Conservation (phyloP, 2,888 invertebrate genomes). For the Allacma fusca region DNA sequence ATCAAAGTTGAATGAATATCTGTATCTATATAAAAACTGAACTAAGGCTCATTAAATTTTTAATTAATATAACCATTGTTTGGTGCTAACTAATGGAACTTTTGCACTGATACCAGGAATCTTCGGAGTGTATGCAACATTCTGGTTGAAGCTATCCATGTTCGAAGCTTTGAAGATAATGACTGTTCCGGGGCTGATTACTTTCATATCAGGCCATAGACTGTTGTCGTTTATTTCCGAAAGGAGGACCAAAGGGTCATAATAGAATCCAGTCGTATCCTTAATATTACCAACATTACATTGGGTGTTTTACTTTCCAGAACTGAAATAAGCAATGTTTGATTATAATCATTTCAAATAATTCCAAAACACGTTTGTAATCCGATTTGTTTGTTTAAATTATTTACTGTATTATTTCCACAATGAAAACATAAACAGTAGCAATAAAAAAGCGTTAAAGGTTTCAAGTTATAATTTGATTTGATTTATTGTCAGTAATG, state of each 20-base stretch:
- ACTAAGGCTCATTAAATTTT: background rate
- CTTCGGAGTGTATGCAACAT: conserved; percentile 84
- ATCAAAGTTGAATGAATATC: conserved; percentile 26
- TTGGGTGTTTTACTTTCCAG: too few species aligned
- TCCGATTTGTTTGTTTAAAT: too few species aligned
- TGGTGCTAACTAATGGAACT: conserved; percentile 32
- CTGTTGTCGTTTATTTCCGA: conserved; percentile 82
- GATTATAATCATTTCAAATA: too few species aligned
- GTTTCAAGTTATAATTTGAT: too few species aligned
- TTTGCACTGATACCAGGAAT: conserved; percentile 82
- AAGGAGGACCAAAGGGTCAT: conserved; percentile 52
- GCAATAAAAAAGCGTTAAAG: too few species aligned
- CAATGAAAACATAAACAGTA: too few species aligned
- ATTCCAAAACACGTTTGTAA: too few species aligned
- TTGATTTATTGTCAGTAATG: too few species aligned
- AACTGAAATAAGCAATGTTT: too few species aligned
- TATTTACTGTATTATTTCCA: too few species aligned
- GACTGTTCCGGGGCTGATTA: conserved; percentile 82
- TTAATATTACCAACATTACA: too few species aligned
- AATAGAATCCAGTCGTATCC: background rate
- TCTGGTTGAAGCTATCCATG: conserved; percentile 96
- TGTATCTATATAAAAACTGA: conserved; percentile 17
- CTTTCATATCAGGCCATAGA: conserved; percentile 92
- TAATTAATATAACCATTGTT: conserved; percentile 20
- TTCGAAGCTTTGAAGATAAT: conserved; percentile 93